Base-by-base conservation (phyloP, 2,113 vertebrate genomes). In the Oncorhynchus keta region DNA sequence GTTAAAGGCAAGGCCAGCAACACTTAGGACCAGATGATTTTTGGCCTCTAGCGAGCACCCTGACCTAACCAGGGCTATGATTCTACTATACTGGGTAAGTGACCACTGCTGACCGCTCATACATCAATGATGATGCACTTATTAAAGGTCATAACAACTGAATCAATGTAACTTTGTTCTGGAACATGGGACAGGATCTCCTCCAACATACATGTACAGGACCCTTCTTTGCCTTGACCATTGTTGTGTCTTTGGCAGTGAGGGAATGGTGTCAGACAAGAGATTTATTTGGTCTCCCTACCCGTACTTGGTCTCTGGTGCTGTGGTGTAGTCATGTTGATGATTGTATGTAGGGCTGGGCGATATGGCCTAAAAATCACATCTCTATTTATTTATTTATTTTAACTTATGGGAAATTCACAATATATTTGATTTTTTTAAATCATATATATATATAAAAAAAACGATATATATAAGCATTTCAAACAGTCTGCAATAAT, bases 1-100 rank as follows among this genome's bases (percentile, higher is more conserved):
- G 83, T 79, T 76, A 73, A 80, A 86, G 79, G 62, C 74, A 68
- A 79, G 16, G 79, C 68, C 68, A 70, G 7, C 65, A 26, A 13
- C 65, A 14, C 65, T 30, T 12, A 45, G 39, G 39, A 45, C 39
- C 39, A 45, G 9, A 67, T 12, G 2, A 28, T 13, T 13, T 67
- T 7, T 48, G 28, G 68, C 28, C 5, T 16, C 2, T 28, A 26
- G n/a, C 22, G 2, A 22, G 62, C 1, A n/a, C 2, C 7, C 65
- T 28, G 24, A 22, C 14, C 26, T 28, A 4, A 22, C 26, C 24
- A 64, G n/a, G 13, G 59, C 18, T 12, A 59, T 5, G 2, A 4
- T 48, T 20, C 8, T 28, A 73, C 75, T 8, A 67, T 71, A 55
- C 70, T 2, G 3, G 14, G 61, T 20, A 70, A 70, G 72, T 62